Base-by-base conservation (phyloP, 2,888 invertebrate genomes). In the Malachius bipustulatus region DNA sequence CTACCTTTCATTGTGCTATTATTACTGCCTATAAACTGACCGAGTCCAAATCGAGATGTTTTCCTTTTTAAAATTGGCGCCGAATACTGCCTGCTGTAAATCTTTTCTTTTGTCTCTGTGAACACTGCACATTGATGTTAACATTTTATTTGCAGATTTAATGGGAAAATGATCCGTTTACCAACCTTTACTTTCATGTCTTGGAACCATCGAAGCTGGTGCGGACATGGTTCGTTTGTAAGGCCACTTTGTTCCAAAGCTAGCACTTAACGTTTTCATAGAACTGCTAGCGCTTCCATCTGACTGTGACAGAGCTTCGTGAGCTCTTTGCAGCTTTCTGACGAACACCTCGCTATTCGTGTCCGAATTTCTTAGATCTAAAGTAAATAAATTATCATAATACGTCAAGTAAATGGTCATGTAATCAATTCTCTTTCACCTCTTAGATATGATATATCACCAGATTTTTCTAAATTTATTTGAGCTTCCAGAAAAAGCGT, bases 401-500 rank as follows among this genome's bases (percentile, higher is more conserved):
- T 4, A 4, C 15, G 12, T 24, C 8, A 28, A 8, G 11, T 2
- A 19, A 16, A 27, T 16, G n/a, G n/a, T n/a, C n/a, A n/a, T n/a
- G 56, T 34, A 34, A 24, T 30, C 34, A 36, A 14, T 26, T 37
- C n/a, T n/a, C n/a, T n/a, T n/a, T 3, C 59, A 85, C 87, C 88
- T 64, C 87, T 73, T 32, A 87, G 68, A 56, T 80, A 84, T 1
- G 82, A 69, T 40, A 89, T 77, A 50, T 94, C 93, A 3, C 89
- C 84, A 12, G 75, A 70, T 63, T 81, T 83, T 55, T 88, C 88
- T 44, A 87, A 66, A 57, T 78, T 83, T 24, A 98, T 81, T 67
- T 98, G 97, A 0, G 96, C 91, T 63, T 99, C 98, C 16, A 98
- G 66, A 51, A 93, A 89, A 3, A 99, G 65, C 0, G 93, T 84